Base-by-base conservation (phyloP, 2,888 invertebrate species). In the Sisyra terminalis region DNA sequence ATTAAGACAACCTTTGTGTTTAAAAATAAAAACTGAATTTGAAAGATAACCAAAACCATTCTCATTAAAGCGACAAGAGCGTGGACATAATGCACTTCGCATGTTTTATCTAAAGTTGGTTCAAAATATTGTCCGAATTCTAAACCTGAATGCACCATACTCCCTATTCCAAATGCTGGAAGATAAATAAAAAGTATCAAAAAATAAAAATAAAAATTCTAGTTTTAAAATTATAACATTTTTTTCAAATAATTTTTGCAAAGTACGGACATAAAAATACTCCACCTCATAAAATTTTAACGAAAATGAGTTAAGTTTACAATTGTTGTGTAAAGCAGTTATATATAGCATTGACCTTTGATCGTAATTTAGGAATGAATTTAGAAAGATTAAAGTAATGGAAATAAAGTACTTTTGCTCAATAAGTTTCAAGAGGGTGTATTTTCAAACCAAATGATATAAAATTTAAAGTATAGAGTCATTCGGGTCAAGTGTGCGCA, bases 21-120 rank as follows among this genome's bases (percentile, higher is more conserved):
- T 32, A 92, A 71, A 59, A 93, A 93, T 52, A 93, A 87, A 60
- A 93, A 92, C 60, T 93, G 90, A 67, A 93, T 84, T 65, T 93
- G 92, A 36, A 82, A 74, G 46, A 92, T 78, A 44, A 88, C 88
- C 52, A 93, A 74, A 11, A 82, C 63, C 71, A 90, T 82, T 42
- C 88, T 74, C 14, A 84, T 70, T 1, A 80, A 76, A 0, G 92
- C 89, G 11, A 85, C 84, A 41, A 90, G 69, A n/a, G 83, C 87
- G 49, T 67, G 64, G 9, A 9, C 35, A 24, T 24, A 24, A 24
- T 24, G 24, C 7, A 24, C 3, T 41, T 71, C 58, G 44, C 57
- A 53, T 42, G 55, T 57, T 50, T 55, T 56, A 44, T 57, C 56
- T 51, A 60, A 54, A 53, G 59, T 58, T 47, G 60, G 63, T 54